Base-by-base conservation (phyloP, 2,888 invertebrate genomes). In the Euproctis similis region DNA sequence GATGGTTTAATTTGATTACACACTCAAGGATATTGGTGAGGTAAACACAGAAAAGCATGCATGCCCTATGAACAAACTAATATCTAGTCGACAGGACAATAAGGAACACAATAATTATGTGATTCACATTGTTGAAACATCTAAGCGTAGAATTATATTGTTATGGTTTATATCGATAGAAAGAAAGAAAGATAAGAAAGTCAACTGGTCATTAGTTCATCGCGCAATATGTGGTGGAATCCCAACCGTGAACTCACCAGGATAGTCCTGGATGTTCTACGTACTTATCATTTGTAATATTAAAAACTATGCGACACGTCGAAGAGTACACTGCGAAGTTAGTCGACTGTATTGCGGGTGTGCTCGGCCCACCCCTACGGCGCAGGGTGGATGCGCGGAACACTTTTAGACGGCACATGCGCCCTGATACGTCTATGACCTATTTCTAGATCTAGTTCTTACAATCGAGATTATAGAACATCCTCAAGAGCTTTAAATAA, bases 1-100 rank as follows among this genome's bases (percentile, higher is more conserved):
- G 4, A 14, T n/a, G 14, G 14, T 60, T 59, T 50, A 58, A 55
- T 55, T 53, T 33, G 42, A 47, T 51, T 56, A 50, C 46, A 75
- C 74, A 77, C 72, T 69, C 58, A 64, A 66, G 60, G 63, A 71
- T 57, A 59, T n/a, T n/a, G n/a, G 45, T 51, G 56, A 52, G 61
- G 53, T 58, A 62, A 61, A 73, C 70, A 76, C 60, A 75, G 59
- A 71, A 47, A 73, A 70, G 70, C 81, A 80, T 81, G 82, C 81
- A 76, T 71, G 68, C 68, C 75, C 71, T 77, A 72, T n/a, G n/a
- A n/a, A n/a, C n/a, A 64, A 65, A 54, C 77, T 77, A 76, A 72
- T 61, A 46, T 62, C 75, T 77, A 78, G 53, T 65, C 56, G 53
- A 46, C 75, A 73, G 77, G n/a, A n/a, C n/a, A n/a, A n/a, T n/a